phyloP scores from a whole-genome alignment of 2,797 vertebrate species.

The Carcharodon carcharias region DNA sequence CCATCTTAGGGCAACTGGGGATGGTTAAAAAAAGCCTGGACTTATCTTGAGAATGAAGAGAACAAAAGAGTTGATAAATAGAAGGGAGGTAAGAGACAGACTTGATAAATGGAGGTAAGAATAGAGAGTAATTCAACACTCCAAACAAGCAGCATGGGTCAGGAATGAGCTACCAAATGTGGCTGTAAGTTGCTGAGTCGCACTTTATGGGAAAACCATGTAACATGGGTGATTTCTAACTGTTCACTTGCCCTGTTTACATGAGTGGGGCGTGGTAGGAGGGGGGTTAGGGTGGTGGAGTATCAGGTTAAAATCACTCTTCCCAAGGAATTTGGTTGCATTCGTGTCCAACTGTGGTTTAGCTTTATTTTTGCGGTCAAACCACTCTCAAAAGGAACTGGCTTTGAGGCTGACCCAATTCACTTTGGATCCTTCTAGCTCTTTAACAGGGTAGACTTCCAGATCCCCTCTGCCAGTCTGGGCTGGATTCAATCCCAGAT shows the following conservation, averaged over 20 bases:
- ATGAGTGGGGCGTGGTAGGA: no score
- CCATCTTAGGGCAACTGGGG: no score
- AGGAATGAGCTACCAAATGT: background rate
- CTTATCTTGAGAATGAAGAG: no score
- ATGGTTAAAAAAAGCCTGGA: no score
- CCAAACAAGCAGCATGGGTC: background rate
- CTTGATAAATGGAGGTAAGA: no score
- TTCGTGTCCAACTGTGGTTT: background rate
- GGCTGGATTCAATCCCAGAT: background rate
- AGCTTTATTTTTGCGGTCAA: background rate
- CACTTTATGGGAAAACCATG: background rate
- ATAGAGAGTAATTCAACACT: no score
- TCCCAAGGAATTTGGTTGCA: background rate
- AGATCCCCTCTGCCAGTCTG: background rate
- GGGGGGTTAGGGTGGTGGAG: no score
- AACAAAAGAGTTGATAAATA: background rate
- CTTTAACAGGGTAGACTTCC: background rate
- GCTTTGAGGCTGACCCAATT: background rate
- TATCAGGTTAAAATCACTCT: background rate
- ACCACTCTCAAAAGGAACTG: background rate
- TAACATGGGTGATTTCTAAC: background rate
- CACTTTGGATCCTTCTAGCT: background rate
- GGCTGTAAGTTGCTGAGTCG: background rate
- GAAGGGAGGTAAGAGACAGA: background rate
- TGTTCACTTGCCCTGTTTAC: background rate